A percentile compares a stretch with the other conserved stretches of the same genome.
phyloP scores from a whole-genome alignment of 2,888 invertebrate species.

The Elegia similella region DNA sequence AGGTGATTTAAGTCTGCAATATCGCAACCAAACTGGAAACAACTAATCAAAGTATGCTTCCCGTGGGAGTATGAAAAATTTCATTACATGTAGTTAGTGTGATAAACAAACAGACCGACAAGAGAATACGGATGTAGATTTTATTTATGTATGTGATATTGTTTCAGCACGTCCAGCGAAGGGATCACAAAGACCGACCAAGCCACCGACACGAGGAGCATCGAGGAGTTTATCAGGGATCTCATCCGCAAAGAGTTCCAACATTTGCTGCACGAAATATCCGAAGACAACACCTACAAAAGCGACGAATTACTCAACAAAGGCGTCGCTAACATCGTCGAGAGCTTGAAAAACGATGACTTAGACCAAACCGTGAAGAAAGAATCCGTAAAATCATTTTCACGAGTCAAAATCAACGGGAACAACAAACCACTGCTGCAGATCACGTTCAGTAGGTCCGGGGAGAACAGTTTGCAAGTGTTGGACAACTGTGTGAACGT shows the following conservation, averaged over 20 bases:
- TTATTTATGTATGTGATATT: background rate
- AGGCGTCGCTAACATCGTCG: conserved; percentile 62
- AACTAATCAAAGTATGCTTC: too few relatives aligned
- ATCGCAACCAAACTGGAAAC: too few relatives aligned
- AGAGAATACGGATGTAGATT: too few relatives aligned
- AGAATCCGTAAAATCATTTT: conserved; percentile 57
- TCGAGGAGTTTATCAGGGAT: conserved; percentile 68
- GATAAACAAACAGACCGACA: too few relatives aligned
- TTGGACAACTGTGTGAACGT: conserved; percentile 71
- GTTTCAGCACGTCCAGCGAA: conserved; percentile 35
- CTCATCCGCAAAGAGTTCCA: conserved; percentile 69
- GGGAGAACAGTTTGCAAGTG: conserved; percentile 66
- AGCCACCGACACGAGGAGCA: conserved; percentile 65
- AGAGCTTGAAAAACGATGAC: conserved; percentile 49
- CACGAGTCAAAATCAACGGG: conserved; percentile 68
- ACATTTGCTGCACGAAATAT: conserved; percentile 53
- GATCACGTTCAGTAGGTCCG: conserved; percentile 62
- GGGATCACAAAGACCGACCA: conserved; percentile 53
- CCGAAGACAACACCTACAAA: conserved; percentile 47
- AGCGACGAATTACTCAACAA: conserved; percentile 58
- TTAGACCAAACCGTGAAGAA: conserved; percentile 35
- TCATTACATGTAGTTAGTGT: background rate
- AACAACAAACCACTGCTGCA: conserved; percentile 71
- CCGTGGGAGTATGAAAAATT: too few relatives aligned
- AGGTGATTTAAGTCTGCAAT: too few relatives aligned